phyloP scores from a whole-genome alignment of 2,113 vertebrate species.

The Pterocles orientalis region DNA sequence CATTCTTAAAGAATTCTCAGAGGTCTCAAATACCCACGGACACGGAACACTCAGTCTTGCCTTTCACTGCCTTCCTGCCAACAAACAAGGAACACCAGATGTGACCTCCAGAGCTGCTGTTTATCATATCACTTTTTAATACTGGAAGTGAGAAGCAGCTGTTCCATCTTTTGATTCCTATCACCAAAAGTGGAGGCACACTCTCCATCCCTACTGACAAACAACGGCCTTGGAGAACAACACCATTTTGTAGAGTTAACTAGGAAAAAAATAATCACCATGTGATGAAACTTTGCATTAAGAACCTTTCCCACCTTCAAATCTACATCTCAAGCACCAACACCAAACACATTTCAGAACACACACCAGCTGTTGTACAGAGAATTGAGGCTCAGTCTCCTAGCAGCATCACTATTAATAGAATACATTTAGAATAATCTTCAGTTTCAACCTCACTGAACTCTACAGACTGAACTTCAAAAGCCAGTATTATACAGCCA shows the following conservation, averaged over 20 bases:
- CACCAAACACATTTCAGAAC: constrained; percentile 52
- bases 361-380: constrained; percentile 62
- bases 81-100: neutral
- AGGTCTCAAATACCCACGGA: neutral
- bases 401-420: constrained; percentile 74
- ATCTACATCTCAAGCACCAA: constrained; percentile 1
- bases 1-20: neutral
- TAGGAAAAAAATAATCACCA: constrained; percentile 5
- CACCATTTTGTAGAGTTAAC: neutral
- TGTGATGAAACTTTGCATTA: neutral
- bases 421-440: constrained; percentile 65
- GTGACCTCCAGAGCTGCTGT: neutral
- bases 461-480: constrained; percentile 39
- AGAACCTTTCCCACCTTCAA: constrained; percentile 5
- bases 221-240: neutral
- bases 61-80: neutral
- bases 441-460: constrained; percentile 55
- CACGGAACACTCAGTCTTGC: neutral
- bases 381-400: constrained; percentile 63
- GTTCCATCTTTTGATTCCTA: neutral
- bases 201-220: neutral
- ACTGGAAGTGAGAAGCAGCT: neutral
- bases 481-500: neutral
- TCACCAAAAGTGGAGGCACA: neutral
- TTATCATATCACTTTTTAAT: neutral